Base-by-base conservation (phyloP, 2,113 vertebrate genomes). In the Alexandromys fortis region DNA sequence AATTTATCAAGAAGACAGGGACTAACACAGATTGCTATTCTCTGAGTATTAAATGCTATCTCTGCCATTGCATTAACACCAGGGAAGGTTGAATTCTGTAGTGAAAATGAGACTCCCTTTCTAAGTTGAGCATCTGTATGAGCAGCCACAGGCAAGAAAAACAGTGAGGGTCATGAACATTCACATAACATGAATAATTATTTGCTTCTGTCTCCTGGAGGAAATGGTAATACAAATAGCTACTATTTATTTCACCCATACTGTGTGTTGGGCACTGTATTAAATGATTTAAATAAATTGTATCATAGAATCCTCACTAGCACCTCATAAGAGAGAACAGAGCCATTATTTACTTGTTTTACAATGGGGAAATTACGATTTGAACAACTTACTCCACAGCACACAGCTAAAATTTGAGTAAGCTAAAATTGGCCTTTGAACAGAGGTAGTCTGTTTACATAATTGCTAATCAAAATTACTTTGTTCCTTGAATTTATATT, bases 1-100 rank as follows among this genome's bases (percentile, higher is more conserved):
- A 97, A 95, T 97, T 63, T 81, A 90, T 96, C 90, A 92, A 58
- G 55, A 95, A 92, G 85, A 97, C 49, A 94, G 85, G 49, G 93
- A 77, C 35, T 86, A 83, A 16, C 94, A 96, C 45, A 93, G 82
- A 90, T 61, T 85, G 85, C 75, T 93, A 67, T 90, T 93, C 24
- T 42, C 10, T 83, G 89, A 87, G n/a, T 77, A 55, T n/a, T 87
- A 96, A 93, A 78, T 70, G 61, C 35, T 82, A 94, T 83, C 28
- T 12, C 76, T 86, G 4, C 47, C 76, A 92, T 55, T 85, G 58
- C 76, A 77, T 5, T 88, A 94, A 94, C 79, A 93, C 55, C 79
- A 93, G 76, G 75, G 76, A 92, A 97, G 65, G 63, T 93, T 1
- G 3, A 92, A 87, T n/a, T 81, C 30, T 65, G 96, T 67, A 92